Percentiles rank a stretch among this genome's conserved stretches.
These are phyloP conservation scores for Apodemus agrarius DNA, from an alignment of 2,797 vertebrate genomes.

Conservation along the genomic window DNA sequence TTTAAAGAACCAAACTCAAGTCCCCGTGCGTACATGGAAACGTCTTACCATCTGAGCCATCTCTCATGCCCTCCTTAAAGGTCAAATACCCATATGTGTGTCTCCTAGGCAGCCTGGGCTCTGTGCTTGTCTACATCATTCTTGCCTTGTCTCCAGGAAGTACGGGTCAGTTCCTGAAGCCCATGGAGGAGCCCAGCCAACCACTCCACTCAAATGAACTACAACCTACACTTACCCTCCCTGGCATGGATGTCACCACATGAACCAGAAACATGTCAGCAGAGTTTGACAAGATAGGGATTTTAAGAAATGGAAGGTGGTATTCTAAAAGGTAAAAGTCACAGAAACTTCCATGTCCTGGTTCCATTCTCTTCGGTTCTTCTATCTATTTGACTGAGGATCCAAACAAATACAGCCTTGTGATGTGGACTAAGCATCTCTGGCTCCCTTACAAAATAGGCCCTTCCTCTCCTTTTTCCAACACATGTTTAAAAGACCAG, in stretches of 20 bases:
- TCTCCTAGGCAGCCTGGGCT: neutral
- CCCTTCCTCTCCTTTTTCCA: neutral
- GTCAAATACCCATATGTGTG: neutral
- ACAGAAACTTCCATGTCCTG: neutral
- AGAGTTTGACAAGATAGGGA: neutral
- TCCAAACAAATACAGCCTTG: neutral
- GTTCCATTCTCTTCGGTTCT: neutral
- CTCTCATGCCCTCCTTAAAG: neutral
- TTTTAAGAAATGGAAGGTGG: neutral
- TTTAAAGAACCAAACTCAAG: neutral
- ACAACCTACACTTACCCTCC: neutral
- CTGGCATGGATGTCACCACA: neutral
- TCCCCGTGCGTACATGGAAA: no score
- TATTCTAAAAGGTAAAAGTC: neutral
- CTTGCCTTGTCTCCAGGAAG: neutral
- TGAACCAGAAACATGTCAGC: neutral
- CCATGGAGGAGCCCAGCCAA: neutral
- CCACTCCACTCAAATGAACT: neutral
- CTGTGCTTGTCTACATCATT: neutral
- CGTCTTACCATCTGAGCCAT: neutral
- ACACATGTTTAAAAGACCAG: neutral
- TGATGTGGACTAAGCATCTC: accelerated
- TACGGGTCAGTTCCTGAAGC: neutral
- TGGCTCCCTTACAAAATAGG: neutral
- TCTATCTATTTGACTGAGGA: neutral